These are phyloP conservation scores for Neodiprion pinetum DNA, from an alignment of 1,140 invertebrate species.

Conservation along the genomic window DNA sequence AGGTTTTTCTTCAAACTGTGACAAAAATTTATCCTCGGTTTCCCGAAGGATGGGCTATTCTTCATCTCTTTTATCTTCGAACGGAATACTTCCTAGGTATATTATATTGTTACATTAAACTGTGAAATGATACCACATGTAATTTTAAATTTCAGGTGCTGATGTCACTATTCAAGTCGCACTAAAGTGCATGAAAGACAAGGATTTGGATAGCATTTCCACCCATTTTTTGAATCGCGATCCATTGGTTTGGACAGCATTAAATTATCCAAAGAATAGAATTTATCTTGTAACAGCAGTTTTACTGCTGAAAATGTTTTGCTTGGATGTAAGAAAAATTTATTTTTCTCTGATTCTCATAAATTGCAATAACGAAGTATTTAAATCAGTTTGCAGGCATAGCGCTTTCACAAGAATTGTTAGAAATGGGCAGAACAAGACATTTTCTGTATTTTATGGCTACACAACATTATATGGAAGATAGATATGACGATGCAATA, in stretches of 20 bases:
- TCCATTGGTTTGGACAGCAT: slow-evolving; percentile 36
- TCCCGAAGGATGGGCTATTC: slow-evolving; percentile 38
- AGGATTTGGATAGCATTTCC: slow-evolving; percentile 12
- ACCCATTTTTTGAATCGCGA: slow-evolving; percentile 24
- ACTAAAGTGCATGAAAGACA: slow-evolving; percentile 38
- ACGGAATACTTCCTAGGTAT: slow-evolving; percentile 41
- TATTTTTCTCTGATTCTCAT: slow-evolving; percentile 14
- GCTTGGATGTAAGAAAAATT: slow-evolving; percentile 34
- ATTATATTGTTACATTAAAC: not conserved
- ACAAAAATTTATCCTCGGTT: slow-evolving; percentile 39
- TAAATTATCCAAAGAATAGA: slow-evolving; percentile 27
- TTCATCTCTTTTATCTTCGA: slow-evolving; percentile 41
- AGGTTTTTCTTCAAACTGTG: slow-evolving; percentile 37
- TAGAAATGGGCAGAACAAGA: slow-evolving; percentile 22
- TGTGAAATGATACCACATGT: not conserved
- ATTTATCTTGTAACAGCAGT: slow-evolving; percentile 30
- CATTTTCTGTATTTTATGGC: slow-evolving; percentile 39
- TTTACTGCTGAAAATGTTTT: slow-evolving; percentile 38
- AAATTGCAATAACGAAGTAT: not conserved
- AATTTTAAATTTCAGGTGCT: slow-evolving; percentile 30
- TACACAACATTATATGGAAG: slow-evolving; percentile 36
- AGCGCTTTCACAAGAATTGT: slow-evolving; percentile 38
- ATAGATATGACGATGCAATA: slow-evolving; percentile 35
- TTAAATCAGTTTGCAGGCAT: slow-evolving; percentile 38
- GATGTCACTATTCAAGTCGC: slow-evolving; percentile 36